Percentiles rank a stretch among this genome's conserved stretches.
Conservation (phyloP, 1,140 invertebrate genomes). For the Drosophila sulfurigaster region DNA sequence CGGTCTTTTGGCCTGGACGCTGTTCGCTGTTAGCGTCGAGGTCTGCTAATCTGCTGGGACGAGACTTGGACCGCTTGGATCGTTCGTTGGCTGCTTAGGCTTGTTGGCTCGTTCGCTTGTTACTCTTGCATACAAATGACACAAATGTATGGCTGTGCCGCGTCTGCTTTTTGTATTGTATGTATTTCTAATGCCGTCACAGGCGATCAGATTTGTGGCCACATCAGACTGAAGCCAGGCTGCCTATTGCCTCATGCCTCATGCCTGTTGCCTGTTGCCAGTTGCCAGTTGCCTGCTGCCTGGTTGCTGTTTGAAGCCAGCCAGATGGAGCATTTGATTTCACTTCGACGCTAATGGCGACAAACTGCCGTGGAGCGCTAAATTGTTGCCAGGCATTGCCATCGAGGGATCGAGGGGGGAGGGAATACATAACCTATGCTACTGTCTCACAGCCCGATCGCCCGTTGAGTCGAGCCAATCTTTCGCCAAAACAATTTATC, state of each 20-base stretch:
- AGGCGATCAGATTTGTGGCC: constrained; percentile 67
- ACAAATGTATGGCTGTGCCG: constrained; percentile 73
- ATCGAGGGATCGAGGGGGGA: not conserved
- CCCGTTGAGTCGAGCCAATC: constrained; percentile 37
- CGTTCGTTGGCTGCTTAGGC: constrained; percentile 45
- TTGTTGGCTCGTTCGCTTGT: constrained; percentile 69
- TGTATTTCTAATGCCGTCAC: constrained; percentile 80
- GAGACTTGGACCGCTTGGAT: constrained; percentile 36
- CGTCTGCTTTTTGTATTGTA: constrained; percentile 58
- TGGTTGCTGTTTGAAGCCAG: constrained; percentile 3
- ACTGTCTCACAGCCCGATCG: constrained; percentile 17
- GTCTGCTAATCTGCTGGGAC: constrained; percentile 77
- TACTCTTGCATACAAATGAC: constrained; percentile 84
- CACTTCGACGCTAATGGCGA: constrained; percentile 82
- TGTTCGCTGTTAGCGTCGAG: constrained; percentile 14
- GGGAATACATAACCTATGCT: constrained; percentile 27
- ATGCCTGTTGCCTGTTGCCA: constrained; percentile 18
- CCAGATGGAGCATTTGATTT: constrained; percentile 68
- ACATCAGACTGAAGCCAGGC: constrained; percentile 41
- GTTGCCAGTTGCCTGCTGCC: constrained; percentile 16
- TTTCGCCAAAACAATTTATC: constrained; percentile 70
- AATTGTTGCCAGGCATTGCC: constrained; percentile 61
- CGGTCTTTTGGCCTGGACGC: constrained; percentile 58
- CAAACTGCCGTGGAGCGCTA: constrained; percentile 82
- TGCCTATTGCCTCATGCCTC: not conserved